Evolutionary conservation across 2,113 vertebrate species (phyloP).

Genomic region (Bufo gargarizans): DNA sequence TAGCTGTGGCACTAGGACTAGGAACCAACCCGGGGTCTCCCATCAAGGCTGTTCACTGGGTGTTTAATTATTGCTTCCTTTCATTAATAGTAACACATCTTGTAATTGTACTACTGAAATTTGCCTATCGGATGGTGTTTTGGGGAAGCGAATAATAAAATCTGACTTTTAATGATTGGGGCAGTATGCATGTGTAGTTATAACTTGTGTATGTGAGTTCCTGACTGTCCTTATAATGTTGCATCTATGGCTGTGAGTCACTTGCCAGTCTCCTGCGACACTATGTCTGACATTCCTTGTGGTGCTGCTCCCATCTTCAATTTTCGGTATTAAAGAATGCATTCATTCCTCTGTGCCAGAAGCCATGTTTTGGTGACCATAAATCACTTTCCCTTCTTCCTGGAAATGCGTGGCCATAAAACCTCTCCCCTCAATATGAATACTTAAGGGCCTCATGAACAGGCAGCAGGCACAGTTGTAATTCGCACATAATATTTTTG

Average conservation of each 20-base stretch:
- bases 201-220: not conserved
- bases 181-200: not conserved
- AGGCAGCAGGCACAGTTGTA: slow-evolving; percentile 45
- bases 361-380: not conserved
- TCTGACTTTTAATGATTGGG: not conserved
- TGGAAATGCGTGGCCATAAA: slow-evolving; percentile 24
- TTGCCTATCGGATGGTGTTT: not conserved
- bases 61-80: not conserved
- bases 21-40: no score
- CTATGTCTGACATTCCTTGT: not conserved
- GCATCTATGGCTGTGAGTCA: not conserved
- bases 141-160: not conserved
- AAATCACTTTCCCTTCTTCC: slow-evolving; percentile 21
- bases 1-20: no score
- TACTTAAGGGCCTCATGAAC: slow-evolving; percentile 45
- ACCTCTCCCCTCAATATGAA: slow-evolving; percentile 43
- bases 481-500: slow-evolving; percentile 37
- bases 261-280: not conserved
- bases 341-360: not conserved
- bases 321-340: not conserved
- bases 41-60: not conserved
- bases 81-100: not conserved
- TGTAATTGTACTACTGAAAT: not conserved
- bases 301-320: not conserved
- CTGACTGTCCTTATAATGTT: not conserved